Evolutionary conservation across 2,888 invertebrate species (phyloP).

Genomic region (Chrysolina haemoptera): DNA sequence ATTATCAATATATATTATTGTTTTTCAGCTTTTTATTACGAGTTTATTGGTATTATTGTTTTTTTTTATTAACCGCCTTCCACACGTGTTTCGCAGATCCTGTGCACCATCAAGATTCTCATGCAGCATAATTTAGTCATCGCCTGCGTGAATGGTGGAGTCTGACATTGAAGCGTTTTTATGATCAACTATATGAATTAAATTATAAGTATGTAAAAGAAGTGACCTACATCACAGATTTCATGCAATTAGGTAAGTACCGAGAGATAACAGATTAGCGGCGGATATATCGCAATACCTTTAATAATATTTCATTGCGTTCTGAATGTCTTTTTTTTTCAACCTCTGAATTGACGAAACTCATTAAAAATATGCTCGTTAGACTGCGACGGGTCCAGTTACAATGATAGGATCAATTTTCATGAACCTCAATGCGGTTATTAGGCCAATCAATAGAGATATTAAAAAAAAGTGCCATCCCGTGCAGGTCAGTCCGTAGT

Average conservation of each 20-base stretch:
- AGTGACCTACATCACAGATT: conserved; percentile 32
- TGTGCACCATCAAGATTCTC: not conserved
- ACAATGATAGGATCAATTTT: no score
- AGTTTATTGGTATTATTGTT: no score
- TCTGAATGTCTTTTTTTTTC: conserved; percentile 30
- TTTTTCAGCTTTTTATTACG: no score
- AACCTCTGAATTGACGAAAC: conserved; percentile 22
- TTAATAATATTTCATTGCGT: conserved; percentile 21
- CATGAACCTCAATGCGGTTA: no score
- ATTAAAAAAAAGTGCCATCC: no score
- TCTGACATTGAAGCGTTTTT: conserved; percentile 26
- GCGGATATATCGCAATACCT: conserved; percentile 34
- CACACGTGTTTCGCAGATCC: no score
- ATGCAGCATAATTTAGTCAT: not conserved
- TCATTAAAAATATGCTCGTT: conserved; percentile 9
- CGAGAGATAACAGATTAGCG: not conserved
- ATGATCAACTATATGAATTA: conserved; percentile 10
- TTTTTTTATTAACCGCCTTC: no score
- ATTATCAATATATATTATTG: no score
- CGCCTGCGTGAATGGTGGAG: conserved; percentile 6
- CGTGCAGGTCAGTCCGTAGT: no score
- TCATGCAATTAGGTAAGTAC: conserved; percentile 35
- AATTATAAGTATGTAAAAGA: conserved; percentile 16
- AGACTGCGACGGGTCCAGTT: conserved; percentile 2
- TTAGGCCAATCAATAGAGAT: no score